Evolutionary conservation across 2,113 vertebrate species (phyloP).

Genomic region (Stictonetta naevosa): DNA sequence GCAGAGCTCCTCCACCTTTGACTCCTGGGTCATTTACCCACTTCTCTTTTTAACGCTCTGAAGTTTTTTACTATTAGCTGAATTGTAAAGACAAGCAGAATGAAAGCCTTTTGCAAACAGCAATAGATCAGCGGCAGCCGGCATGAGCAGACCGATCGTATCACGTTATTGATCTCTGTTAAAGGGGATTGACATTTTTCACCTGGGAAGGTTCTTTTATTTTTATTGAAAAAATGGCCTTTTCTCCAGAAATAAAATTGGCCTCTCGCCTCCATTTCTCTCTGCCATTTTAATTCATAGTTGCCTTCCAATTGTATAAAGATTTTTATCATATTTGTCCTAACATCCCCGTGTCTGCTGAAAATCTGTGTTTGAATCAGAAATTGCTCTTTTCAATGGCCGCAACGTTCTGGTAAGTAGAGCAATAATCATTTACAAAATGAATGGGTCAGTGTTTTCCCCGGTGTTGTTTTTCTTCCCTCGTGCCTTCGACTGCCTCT

Average conservation of each 20-base stretch:
- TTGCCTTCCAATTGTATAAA: background rate
- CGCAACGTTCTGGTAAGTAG: background rate
- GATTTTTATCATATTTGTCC: background rate
- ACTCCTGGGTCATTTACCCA: background rate
- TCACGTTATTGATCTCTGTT: conserved; percentile 31
- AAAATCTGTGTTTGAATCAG: background rate
- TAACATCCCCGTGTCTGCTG: background rate
- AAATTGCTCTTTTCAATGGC: background rate
- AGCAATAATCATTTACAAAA: background rate
- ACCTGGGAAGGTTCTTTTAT: conserved; percentile 1
- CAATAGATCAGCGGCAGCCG: background rate
- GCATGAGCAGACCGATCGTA: background rate
- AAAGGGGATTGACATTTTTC: conserved; percentile 18
- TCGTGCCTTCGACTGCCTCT: background rate
- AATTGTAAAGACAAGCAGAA: conserved; percentile 1
- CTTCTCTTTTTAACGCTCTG: background rate
- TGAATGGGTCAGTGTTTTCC: background rate
- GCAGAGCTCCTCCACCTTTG: background rate
- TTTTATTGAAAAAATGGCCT: conserved; percentile 1
- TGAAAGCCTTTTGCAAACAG: conserved; percentile 35
- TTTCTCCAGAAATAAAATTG: background rate
- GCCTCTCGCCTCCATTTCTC: background rate
- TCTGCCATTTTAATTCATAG: background rate
- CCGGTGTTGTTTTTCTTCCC: background rate
- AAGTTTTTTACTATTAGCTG: conserved; percentile 20